Evolutionary conservation across 2,797 vertebrate genomes (phyloP).

Genomic region (Megalops cyprinoides): DNA sequence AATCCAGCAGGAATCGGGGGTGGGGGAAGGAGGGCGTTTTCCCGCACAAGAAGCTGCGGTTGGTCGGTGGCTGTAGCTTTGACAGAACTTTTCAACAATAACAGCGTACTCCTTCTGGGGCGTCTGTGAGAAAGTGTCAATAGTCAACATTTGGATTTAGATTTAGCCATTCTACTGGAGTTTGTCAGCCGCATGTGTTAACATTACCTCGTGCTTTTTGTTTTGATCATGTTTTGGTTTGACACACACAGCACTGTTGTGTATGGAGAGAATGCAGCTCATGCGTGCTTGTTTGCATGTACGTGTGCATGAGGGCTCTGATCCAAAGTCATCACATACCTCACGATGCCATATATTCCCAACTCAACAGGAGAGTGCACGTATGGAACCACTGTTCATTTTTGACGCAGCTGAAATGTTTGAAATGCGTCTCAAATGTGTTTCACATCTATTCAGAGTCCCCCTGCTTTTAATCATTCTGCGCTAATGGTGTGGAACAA

Average conservation of each 20-base stretch:
- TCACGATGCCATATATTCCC: neutral
- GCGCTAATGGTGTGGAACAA: neutral
- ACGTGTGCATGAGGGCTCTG: neutral
- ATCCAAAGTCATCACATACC: no score
- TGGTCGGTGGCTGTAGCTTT: slow-evolving; percentile 4
- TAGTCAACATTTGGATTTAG: neutral
- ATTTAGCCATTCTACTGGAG: neutral
- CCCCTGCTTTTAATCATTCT: neutral
- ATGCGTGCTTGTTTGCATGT: neutral
- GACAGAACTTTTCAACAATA: neutral
- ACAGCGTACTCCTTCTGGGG: neutral
- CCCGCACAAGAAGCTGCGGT: neutral
- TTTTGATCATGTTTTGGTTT: neutral
- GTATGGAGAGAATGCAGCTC: neutral
- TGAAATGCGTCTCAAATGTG: neutral
- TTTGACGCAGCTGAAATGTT: neutral
- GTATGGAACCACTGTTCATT: neutral
- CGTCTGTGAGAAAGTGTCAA: slow-evolving; percentile 7
- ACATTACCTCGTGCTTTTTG: neutral
- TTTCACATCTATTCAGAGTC: neutral
- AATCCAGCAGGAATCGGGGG: neutral
- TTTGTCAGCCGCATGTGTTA: no score
- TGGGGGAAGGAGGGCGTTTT: slow-evolving; percentile 2
- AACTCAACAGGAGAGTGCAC: neutral
- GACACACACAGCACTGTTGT: neutral